Conservation (phyloP, 1,140 invertebrate genomes). For the Wiebesia pumilae region DNA sequence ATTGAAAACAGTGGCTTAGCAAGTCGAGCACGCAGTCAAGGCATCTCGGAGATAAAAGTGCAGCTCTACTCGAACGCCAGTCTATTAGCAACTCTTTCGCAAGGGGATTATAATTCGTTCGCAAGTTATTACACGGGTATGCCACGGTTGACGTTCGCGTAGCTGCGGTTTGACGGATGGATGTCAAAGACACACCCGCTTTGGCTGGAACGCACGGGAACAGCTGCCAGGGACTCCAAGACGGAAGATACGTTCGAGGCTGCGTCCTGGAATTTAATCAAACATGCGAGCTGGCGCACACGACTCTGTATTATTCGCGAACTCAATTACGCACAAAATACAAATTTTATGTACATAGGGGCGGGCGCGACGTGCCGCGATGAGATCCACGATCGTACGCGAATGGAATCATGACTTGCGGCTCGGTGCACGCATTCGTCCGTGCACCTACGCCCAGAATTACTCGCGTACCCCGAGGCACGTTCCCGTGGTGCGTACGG, state of each 20-base stretch:
- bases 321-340: constrained; percentile 61
- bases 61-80: not conserved
- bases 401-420: not conserved
- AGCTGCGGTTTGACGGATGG: not conserved
- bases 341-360: not conserved
- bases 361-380: not conserved
- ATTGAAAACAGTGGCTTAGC: not conserved
- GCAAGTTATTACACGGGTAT: not conserved
- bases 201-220: not conserved
- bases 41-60: not conserved
- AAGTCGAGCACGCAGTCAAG: not conserved
- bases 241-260: not conserved
- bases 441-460: not conserved
- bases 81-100: not conserved
- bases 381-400: not conserved
- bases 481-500: not conserved
- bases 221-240: not conserved
- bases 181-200: not conserved
- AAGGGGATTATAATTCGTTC: not conserved
- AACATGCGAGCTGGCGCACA: constrained; percentile 58
- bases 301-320: constrained; percentile 55
- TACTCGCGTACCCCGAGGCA: not conserved
- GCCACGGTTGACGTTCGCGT: too few relatives aligned
- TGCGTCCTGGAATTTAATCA: constrained; percentile 63
- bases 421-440: not conserved